Percentiles rank a stretch among this genome's conserved stretches.
Conservation (phyloP, 2,888 invertebrate species). For the Antheraea yamamai region DNA sequence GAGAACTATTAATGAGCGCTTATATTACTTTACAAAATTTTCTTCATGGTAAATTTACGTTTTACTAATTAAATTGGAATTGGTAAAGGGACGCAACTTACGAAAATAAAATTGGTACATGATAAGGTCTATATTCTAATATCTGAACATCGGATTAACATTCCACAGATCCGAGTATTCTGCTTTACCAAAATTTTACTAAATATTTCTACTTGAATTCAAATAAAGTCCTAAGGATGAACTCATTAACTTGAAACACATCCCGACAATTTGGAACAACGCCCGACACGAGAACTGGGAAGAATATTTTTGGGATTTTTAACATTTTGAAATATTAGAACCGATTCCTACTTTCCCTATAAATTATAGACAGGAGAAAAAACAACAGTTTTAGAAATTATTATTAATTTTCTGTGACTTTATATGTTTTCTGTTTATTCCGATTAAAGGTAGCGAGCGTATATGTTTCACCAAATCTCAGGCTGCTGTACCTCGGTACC, state of each 20-base stretch:
- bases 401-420: not conserved
- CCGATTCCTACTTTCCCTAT: not conserved
- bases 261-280: not conserved
- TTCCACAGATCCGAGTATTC: not conserved
- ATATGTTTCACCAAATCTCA: no score
- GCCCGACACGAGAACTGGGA: not conserved
- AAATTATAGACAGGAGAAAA: not conserved
- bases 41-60: not conserved
- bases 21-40: not conserved
- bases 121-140: not conserved
- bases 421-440: no score
- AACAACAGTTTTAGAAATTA: not conserved
- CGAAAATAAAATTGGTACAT: not conserved
- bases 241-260: conserved; percentile 3
- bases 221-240: not conserved
- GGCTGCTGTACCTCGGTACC: no score
- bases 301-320: not conserved
- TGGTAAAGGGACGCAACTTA: not conserved
- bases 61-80: not conserved
- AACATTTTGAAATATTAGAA: not conserved
- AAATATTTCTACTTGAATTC: not conserved
- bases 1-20: not conserved
- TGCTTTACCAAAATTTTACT: not conserved
- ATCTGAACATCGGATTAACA: not conserved
- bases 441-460: no score